Conservation (phyloP, 2,797 vertebrate genomes). For the Hyperoplus immaculatus region DNA sequence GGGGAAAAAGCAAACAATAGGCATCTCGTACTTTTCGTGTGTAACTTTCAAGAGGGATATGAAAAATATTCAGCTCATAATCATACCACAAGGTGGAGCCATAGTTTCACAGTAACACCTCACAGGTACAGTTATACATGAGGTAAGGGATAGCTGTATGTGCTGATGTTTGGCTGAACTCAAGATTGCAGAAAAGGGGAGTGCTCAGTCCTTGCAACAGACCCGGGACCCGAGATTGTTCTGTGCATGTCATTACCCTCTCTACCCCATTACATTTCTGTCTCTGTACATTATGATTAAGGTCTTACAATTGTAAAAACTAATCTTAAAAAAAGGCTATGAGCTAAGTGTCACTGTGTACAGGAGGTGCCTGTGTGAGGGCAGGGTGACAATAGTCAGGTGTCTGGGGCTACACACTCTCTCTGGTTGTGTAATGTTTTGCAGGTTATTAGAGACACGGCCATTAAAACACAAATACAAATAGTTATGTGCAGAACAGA, state of each 20-base stretch:
- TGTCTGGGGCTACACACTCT: conserved; percentile 4
- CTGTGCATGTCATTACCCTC: too few species aligned
- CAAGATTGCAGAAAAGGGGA: background rate
- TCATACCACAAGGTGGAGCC: conserved; percentile 32
- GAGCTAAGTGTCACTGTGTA: background rate
- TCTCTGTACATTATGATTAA: too few species aligned
- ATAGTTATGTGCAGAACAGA: conserved; percentile 35
- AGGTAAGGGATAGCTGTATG: background rate
- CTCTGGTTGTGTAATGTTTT: background rate
- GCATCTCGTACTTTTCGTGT: background rate
- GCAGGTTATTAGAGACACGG: background rate
- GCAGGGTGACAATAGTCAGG: background rate
- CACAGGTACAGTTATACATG: too few species aligned
- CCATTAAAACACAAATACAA: background rate
- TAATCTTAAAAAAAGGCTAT: too few species aligned
- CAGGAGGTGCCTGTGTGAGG: background rate
- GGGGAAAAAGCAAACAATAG: background rate
- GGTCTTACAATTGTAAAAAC: too few species aligned
- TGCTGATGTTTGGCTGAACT: conserved; percentile 1
- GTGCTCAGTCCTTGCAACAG: too few species aligned
- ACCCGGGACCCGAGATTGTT: too few species aligned
- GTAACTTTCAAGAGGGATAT: accelerated
- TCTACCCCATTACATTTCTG: too few species aligned
- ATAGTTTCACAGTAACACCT: background rate
- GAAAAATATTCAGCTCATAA: background rate